phyloP scores from a whole-genome alignment of 2,113 vertebrate genomes.

The Calyptomena viridis region DNA sequence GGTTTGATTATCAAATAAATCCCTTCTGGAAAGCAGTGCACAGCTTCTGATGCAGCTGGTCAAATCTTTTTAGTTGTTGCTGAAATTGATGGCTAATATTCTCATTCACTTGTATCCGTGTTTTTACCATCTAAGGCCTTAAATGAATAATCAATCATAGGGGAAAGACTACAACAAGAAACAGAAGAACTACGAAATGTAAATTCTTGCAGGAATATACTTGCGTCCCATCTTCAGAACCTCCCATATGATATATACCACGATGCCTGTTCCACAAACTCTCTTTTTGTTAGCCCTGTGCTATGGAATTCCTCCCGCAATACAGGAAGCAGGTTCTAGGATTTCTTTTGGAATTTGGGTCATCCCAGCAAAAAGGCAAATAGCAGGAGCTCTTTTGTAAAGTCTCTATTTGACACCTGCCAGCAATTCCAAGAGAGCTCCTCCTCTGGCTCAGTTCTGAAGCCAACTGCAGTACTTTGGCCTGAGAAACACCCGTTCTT shows the following conservation, averaged over 20 bases:
- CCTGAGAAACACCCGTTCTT: not conserved
- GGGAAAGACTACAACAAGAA: not conserved
- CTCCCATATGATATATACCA: no score
- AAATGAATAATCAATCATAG: not conserved
- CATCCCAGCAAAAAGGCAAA: not conserved
- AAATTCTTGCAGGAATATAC: not conserved
- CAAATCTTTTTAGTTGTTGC: not conserved
- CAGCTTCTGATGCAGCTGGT: not conserved
- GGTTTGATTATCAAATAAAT: not conserved
- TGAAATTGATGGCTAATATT: not conserved
- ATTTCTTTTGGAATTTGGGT: not conserved
- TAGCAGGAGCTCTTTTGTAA: not conserved
- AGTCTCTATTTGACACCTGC: not conserved
- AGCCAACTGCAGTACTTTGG: not conserved
- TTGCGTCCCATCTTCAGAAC: not conserved
- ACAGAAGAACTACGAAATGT: not conserved
- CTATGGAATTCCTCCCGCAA: not conserved
- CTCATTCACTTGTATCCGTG: not conserved
- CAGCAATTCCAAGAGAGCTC: not conserved
- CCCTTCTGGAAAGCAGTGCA: no score
- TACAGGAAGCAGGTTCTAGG: not conserved
- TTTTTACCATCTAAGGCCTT: constrained; percentile 6
- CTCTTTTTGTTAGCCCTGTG: not conserved
- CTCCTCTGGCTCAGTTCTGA: not conserved
- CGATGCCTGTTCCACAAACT: not conserved